Conservation (phyloP, 2,113 vertebrate genomes). For the Vulpes ferrilata region DNA sequence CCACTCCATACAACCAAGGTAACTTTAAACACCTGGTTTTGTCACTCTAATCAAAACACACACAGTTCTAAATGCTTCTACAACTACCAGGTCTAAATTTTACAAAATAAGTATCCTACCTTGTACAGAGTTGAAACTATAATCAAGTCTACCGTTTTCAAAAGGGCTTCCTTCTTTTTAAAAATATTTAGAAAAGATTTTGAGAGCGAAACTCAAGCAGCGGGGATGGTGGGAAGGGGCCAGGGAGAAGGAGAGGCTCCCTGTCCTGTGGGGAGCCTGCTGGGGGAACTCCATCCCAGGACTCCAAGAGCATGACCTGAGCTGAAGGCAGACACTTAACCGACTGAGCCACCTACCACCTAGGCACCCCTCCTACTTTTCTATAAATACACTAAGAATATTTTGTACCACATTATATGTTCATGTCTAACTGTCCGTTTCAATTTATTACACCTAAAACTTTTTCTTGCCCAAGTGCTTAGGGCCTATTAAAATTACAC, state of each 20-base stretch:
- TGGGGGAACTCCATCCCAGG: no score
- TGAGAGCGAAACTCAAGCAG: no score
- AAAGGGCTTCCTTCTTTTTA: background rate
- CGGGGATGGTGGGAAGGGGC: no score
- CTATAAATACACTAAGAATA: background rate
- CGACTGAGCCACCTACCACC: no score
- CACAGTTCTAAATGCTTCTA: background rate
- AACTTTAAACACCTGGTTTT: background rate
- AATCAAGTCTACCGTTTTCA: background rate
- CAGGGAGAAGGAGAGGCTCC: no score
- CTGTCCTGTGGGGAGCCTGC: no score
- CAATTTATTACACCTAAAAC: background rate
- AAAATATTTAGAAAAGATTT: no score
- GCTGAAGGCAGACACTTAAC: no score
- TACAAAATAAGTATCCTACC: background rate
- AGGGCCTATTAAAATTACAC: background rate
- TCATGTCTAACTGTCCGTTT: background rate
- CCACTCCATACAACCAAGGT: background rate
- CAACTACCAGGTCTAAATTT: background rate
- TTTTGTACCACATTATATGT: background rate
- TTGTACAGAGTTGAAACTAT: background rate
- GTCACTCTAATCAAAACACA: background rate
- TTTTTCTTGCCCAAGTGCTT: background rate
- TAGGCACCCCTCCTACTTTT: background rate
- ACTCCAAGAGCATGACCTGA: no score